Evolutionary conservation across 2,888 invertebrate genomes (phyloP).

Genomic region (Eupithecia vulgata): DNA sequence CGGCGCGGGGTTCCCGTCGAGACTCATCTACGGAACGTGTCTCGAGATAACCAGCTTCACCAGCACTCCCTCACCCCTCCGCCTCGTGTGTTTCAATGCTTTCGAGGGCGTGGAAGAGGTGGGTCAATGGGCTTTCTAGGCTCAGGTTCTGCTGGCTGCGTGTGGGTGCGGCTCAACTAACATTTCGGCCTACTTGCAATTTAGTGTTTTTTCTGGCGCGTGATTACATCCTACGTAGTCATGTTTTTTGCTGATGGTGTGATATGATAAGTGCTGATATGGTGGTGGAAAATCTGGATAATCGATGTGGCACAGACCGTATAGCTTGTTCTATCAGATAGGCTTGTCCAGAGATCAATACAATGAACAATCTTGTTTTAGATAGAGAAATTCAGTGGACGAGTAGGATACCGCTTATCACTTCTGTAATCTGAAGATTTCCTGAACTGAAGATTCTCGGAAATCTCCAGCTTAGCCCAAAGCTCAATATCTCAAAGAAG

Average conservation of each 20-base stretch:
- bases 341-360: not conserved
- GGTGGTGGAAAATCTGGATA: slow-evolving; percentile 15
- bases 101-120: slow-evolving; percentile 54
- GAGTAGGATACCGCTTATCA: not conserved
- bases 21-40: slow-evolving; percentile 64
- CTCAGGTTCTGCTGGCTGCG: slow-evolving; percentile 56
- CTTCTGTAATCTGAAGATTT: too few species aligned
- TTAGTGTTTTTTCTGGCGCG: slow-evolving; percentile 63
- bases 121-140: slow-evolving; percentile 65
- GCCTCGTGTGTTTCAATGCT: slow-evolving; percentile 39
- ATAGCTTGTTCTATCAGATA: not conserved
- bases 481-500: too few species aligned
- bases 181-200: slow-evolving; percentile 70
- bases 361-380: not conserved
- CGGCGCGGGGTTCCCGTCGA: slow-evolving; percentile 64
- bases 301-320: not conserved
- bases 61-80: slow-evolving; percentile 51
- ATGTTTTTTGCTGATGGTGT: slow-evolving; percentile 44
- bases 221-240: slow-evolving; percentile 54
- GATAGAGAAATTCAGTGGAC: not conserved
- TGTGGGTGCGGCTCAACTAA: slow-evolving; percentile 60
- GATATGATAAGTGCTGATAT: slow-evolving; percentile 35
- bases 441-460: too few species aligned
- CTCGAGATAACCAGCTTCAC: slow-evolving; percentile 50
- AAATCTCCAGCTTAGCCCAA: not conserved